phyloP scores from a whole-genome alignment of 2,888 invertebrate genomes.

The Ophion obscuratus region DNA sequence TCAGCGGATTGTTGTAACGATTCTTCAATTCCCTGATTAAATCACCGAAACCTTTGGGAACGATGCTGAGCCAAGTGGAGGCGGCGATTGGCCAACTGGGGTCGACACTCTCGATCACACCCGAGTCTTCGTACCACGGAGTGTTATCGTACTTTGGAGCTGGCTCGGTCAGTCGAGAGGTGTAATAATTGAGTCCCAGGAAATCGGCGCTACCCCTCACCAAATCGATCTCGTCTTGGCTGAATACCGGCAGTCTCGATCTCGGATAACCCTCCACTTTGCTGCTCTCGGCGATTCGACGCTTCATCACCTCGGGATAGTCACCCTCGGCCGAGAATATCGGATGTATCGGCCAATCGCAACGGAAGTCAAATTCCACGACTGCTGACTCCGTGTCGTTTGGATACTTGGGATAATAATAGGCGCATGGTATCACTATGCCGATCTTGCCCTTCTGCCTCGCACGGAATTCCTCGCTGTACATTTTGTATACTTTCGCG shows the following conservation, averaged over 20 bases:
- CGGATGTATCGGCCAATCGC: conserved; percentile 85
- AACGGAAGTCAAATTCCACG: conserved; percentile 80
- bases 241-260: conserved; percentile 85
- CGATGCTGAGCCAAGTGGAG: conserved; percentile 86
- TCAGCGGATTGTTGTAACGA: conserved; percentile 79
- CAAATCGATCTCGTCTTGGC: conserved; percentile 85
- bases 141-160: conserved; percentile 43
- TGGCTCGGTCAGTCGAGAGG: conserved; percentile 68
- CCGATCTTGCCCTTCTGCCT: conserved; percentile 85
- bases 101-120: conserved; percentile 86
- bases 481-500: conserved; percentile 89
- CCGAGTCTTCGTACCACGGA: conserved; percentile 76
- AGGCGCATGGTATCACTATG: conserved; percentile 61
- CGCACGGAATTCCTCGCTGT: conserved; percentile 86
- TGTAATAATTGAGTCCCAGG: conserved; percentile 78
- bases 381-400: conserved; percentile 67
- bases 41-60: conserved; percentile 83
- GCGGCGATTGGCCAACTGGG: conserved; percentile 87
- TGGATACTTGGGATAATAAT: conserved; percentile 65
- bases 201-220: conserved; percentile 77
- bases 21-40: conserved; percentile 81
- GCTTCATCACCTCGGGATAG: conserved; percentile 85
- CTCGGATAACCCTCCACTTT: conserved; percentile 80
- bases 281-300: conserved; percentile 83
- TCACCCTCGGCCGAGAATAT: conserved; percentile 84